A percentile compares a stretch with the other conserved stretches of the same genome.
These are phyloP conservation scores for Phyllostomus discolor DNA, from an alignment of 2,113 vertebrate species.

Conservation along the genomic window DNA sequence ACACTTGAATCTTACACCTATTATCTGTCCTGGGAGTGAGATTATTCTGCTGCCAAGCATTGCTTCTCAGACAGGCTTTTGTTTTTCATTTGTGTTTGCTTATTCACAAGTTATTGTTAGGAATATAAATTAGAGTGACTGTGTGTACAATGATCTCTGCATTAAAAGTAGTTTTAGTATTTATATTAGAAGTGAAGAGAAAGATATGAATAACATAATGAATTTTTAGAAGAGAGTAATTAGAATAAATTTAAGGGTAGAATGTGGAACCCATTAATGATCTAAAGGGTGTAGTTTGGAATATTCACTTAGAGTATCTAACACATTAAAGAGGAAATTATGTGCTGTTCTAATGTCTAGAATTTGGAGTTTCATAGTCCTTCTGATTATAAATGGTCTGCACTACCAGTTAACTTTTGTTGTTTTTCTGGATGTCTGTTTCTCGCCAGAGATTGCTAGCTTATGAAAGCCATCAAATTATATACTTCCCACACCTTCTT, in stretches of 20 bases:
- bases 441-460: not conserved
- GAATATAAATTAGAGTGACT: not conserved
- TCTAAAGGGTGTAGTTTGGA: slow-evolving; percentile 44
- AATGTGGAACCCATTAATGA: slow-evolving; percentile 23
- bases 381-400: not conserved
- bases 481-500: not conserved
- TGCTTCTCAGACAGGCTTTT: not conserved
- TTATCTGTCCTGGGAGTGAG: not conserved
- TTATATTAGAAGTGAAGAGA: slow-evolving; percentile 39
- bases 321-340: slow-evolving; percentile 25
- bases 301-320: slow-evolving; percentile 25
- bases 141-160: not conserved
- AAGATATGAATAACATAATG: slow-evolving; percentile 9
- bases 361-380: not conserved
- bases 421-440: not conserved
- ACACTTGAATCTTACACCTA: not conserved
- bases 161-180: slow-evolving; percentile 28
- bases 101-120: not conserved
- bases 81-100: not conserved
- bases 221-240: slow-evolving; percentile 34
- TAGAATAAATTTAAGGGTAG: slow-evolving; percentile 23
- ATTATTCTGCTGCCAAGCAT: not conserved
- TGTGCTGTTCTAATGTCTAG: not conserved
- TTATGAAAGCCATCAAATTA: not conserved
- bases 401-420: not conserved